phyloP scores from a whole-genome alignment of 2,113 vertebrate genomes.

The Melanostigma gelatinosum region DNA sequence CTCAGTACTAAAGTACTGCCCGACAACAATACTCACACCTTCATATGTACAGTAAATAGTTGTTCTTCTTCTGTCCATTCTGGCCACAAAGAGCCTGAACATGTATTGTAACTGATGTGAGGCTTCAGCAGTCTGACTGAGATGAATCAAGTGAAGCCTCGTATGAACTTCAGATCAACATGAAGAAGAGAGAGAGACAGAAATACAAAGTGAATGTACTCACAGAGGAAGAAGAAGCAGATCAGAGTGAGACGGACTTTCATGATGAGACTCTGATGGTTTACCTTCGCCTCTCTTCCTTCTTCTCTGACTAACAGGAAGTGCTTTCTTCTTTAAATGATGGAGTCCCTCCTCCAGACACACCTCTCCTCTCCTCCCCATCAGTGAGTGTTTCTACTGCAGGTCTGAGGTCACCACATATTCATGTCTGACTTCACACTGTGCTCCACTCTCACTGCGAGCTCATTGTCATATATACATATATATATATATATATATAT shows the following conservation, averaged over 20 bases:
- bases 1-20: not conserved
- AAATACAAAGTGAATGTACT: not conserved
- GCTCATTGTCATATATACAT: no score
- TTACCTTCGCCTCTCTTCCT: not conserved
- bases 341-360: not conserved
- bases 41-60: not conserved
- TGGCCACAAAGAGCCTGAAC: no score
- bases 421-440: no score
- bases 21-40: not conserved
- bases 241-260: not conserved
- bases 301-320: conserved; percentile 1
- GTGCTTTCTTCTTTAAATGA: not conserved
- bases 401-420: no score
- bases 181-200: not conserved
- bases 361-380: not conserved
- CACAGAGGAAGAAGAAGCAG: conserved; percentile 19
- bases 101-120: no score
- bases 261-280: conserved; percentile 11
- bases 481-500: no score
- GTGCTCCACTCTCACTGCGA: no score
- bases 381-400: no score
- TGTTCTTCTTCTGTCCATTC: no score
- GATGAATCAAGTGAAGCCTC: not conserved
- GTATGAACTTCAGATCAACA: not conserved
- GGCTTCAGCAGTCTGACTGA: no score